Conservation (phyloP, 2,888 invertebrate species). For the Malacosoma neustria region DNA sequence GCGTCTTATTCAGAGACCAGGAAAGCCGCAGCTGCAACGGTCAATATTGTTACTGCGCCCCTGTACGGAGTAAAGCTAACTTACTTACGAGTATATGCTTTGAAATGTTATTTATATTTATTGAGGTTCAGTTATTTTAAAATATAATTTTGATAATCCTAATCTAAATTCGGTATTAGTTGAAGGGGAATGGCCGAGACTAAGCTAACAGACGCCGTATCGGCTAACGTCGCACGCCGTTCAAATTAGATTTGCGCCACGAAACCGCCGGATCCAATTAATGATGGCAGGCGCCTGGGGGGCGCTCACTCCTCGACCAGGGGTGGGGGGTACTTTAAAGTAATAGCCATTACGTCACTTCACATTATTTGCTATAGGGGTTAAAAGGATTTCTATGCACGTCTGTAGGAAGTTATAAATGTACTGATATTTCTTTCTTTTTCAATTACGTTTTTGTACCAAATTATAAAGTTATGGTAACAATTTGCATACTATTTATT, state of each 20-base stretch:
- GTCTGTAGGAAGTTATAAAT: no score
- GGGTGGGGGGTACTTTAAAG: background rate
- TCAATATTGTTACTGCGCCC: no score
- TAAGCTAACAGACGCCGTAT: background rate
- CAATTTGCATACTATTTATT: no score
- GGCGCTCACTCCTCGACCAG: background rate
- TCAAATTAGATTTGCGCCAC: slow-evolving; percentile 5
- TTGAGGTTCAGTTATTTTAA: no score
- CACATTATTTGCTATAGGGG: background rate
- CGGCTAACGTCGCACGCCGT: background rate
- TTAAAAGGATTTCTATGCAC: background rate
- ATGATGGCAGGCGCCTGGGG: slow-evolving; percentile 3
- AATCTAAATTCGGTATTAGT: background rate
- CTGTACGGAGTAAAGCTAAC: no score
- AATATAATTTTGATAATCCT: background rate
- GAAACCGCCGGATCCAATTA: slow-evolving; percentile 4
- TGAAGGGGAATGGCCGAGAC: background rate
- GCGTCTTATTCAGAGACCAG: no score
- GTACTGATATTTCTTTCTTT: no score
- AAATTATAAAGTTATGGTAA: no score
- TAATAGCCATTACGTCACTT: background rate
- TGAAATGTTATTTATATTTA: no score
- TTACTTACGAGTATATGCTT: no score
- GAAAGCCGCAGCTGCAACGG: no score
- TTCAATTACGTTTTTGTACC: no score